phyloP scores from a whole-genome alignment of 1,140 invertebrate species.

The Trialeurodes vaporariorum region DNA sequence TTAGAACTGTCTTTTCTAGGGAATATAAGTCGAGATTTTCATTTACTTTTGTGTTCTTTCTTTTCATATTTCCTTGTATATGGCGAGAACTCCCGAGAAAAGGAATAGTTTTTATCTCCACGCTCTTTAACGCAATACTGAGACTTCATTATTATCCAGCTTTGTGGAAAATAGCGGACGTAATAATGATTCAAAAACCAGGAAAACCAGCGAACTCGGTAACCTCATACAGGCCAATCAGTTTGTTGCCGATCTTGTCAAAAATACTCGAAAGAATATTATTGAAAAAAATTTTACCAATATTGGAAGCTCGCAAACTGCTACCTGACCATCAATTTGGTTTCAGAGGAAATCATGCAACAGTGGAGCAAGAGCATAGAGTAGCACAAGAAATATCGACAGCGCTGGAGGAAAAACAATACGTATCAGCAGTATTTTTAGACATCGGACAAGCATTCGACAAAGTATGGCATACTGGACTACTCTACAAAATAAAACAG shows the following conservation, averaged over 20 bases:
- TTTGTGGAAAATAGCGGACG: constrained; percentile 30
- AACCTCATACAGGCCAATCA: constrained; percentile 30
- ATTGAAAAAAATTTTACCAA: constrained; percentile 5
- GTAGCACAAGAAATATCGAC: not conserved
- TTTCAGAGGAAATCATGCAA: constrained; percentile 26
- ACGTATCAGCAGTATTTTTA: too few relatives aligned
- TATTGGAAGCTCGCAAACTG: constrained; percentile 7
- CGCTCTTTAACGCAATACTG: constrained; percentile 17
- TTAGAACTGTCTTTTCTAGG: too few relatives aligned
- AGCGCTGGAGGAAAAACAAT: too few relatives aligned
- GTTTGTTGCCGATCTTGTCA: constrained; percentile 25
- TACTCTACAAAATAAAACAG: constrained; percentile 9
- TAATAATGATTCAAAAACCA: constrained; percentile 28
- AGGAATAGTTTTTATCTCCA: constrained; percentile 3
- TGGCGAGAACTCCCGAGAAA: not conserved
- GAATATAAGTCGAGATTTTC: too few relatives aligned
- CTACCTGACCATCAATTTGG: constrained; percentile 31
- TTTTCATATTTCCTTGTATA: too few relatives aligned
- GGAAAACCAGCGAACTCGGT: constrained; percentile 25
- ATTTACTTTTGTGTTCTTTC: too few relatives aligned
- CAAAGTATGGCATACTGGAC: not conserved
- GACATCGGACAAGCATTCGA: too few relatives aligned
- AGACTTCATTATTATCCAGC: constrained; percentile 16
- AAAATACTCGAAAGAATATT: constrained; percentile 21
- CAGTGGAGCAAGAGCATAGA: constrained; percentile 25